Conservation (phyloP, 2,113 vertebrate genomes). For the Scophthalmus maximus region DNA sequence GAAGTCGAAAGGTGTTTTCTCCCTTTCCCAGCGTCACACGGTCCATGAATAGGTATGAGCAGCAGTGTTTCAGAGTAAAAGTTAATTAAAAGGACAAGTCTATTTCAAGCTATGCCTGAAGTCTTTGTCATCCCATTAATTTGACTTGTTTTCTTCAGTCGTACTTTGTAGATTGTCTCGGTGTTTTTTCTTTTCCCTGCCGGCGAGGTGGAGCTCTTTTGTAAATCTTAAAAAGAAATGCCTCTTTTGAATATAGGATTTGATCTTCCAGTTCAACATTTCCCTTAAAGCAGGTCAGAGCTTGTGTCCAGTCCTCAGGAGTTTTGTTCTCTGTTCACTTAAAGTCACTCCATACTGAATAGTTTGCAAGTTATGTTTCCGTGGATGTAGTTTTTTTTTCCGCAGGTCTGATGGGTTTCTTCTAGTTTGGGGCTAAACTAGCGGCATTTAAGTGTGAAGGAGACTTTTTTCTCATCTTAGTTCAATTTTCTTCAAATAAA, state of each 20-base stretch:
- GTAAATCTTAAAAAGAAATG: constrained; percentile 53
- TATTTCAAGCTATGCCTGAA: constrained; percentile 75
- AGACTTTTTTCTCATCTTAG: neutral
- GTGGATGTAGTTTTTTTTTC: constrained; percentile 17
- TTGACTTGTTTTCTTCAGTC: constrained; percentile 74
- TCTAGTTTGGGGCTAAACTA: constrained; percentile 48
- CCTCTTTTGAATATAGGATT: constrained; percentile 37
- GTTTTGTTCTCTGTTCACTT: constrained; percentile 3
- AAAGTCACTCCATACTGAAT: constrained; percentile 6
- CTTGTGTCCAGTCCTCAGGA: constrained; percentile 34
- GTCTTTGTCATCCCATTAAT: constrained; percentile 72
- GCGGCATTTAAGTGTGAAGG: constrained; percentile 1
- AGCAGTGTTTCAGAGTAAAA: constrained; percentile 41
- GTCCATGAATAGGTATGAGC: constrained; percentile 72
- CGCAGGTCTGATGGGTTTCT: constrained; percentile 20
- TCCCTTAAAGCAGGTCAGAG: constrained; percentile 58
- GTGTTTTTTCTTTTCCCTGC: constrained; percentile 34
- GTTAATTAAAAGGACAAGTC: constrained; percentile 71
- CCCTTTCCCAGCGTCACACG: constrained; percentile 49
- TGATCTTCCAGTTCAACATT: constrained; percentile 46
- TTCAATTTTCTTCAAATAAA: constrained; percentile 34
- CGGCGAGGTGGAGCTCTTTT: constrained; percentile 51
- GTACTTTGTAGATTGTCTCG: constrained; percentile 14
- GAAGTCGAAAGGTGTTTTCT: constrained; percentile 26
- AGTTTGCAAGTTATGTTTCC: constrained; percentile 22